Percentiles rank a stretch among this genome's conserved stretches.
Conservation (phyloP, 2,797 vertebrate genomes). For the Loriculus beryllinus region DNA sequence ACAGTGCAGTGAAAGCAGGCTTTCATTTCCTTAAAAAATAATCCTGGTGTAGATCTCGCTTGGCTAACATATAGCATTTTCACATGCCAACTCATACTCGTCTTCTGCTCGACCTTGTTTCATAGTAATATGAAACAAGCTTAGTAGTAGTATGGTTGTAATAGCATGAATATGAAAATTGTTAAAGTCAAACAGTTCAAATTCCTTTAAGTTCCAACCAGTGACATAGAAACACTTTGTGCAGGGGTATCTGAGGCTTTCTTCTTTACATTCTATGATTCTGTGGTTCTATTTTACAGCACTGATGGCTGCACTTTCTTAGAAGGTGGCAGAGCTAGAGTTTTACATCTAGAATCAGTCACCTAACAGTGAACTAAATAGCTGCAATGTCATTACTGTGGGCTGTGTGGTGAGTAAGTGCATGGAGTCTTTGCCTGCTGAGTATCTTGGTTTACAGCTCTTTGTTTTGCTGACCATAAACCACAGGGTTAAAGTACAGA, state of each 20-base stretch:
- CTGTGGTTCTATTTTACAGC: neutral
- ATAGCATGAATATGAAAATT: neutral
- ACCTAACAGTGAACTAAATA: neutral
- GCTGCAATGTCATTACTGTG: neutral
- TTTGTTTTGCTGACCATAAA: conserved; percentile 71
- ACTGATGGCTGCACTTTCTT: neutral
- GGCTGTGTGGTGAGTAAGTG: neutral
- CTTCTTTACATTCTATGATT: neutral
- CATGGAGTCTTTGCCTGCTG: neutral
- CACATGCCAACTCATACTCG: neutral
- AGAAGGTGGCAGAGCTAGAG: neutral
- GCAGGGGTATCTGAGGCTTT: neutral
- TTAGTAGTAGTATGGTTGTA: neutral
- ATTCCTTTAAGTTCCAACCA: neutral
- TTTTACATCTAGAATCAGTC: neutral
- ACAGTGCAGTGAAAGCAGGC: neutral
- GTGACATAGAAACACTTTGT: neutral
- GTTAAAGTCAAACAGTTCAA: neutral
- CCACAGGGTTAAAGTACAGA: conserved; percentile 69
- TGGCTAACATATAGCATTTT: neutral
- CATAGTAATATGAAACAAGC: neutral
- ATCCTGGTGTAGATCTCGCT: neutral
- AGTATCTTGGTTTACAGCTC: conserved; percentile 52
- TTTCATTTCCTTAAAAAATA: neutral
- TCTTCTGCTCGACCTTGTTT: neutral